Evolutionary conservation across 2,888 invertebrate genomes (phyloP).

Genomic region (Ichneumoninae sp.): DNA sequence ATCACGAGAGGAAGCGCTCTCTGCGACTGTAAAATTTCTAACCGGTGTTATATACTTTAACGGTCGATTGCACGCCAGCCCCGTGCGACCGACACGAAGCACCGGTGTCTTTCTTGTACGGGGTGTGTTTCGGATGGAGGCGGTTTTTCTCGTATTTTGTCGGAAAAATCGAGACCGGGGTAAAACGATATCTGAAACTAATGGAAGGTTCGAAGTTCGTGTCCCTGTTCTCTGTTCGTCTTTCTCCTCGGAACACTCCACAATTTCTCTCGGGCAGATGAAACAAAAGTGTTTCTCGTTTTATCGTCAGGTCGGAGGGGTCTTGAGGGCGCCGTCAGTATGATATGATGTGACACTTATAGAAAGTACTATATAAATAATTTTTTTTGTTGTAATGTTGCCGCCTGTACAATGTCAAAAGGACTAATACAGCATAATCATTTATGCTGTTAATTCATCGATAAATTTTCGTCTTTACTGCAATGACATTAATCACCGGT

Average conservation of each 20-base stretch:
- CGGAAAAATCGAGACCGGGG: not conserved
- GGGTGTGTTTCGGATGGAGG: not conserved
- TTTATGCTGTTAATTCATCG: not conserved
- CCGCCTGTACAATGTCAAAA: not conserved
- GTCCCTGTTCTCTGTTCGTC: not conserved
- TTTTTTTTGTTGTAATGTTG: too few species aligned
- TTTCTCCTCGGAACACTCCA: not conserved
- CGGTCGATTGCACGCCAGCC: not conserved
- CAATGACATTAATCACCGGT: not conserved
- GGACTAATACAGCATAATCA: not conserved
- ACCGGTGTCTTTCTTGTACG: not conserved
- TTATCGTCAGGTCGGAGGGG: slow-evolving; percentile 2
- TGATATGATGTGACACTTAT: not conserved
- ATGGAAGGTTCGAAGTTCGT: slow-evolving; percentile 1
- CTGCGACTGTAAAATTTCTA: not conserved
- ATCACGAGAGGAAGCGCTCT: slow-evolving; percentile 12
- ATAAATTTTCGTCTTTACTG: not conserved
- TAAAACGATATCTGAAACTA: slow-evolving; percentile 9
- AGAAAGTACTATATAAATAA: not conserved
- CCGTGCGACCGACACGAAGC: not conserved
- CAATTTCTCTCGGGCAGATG: not conserved
- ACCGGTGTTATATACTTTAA: not conserved
- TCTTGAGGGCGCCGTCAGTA: not conserved
- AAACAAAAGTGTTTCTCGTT: not conserved
- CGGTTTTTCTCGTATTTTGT: not conserved